Conservation (phyloP, 2,888 invertebrate genomes). For the Drosophila ezoana region DNA sequence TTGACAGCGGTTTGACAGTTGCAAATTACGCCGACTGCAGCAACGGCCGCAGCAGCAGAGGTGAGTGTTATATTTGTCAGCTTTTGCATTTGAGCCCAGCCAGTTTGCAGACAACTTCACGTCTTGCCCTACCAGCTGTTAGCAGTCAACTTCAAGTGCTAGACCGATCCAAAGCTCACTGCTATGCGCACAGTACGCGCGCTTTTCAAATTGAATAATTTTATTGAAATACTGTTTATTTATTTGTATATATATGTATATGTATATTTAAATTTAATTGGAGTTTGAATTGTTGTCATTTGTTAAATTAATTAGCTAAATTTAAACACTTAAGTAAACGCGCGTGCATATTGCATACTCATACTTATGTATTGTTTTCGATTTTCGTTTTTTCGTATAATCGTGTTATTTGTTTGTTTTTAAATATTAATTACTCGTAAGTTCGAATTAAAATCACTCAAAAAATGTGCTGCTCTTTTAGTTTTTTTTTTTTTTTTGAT, state of each 20-base stretch:
- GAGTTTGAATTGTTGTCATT: conserved; percentile 70
- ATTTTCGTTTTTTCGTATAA: conserved; percentile 35
- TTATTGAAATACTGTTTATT: conserved; percentile 5
- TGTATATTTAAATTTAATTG: conserved; percentile 77
- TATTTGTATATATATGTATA: conserved; percentile 70
- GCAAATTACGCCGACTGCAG: conserved; percentile 59
- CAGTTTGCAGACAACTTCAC: neutral
- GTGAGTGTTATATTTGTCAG: conserved; percentile 25
- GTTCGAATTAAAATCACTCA: conserved; percentile 74
- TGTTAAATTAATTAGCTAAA: conserved; percentile 67
- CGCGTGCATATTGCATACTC: conserved; percentile 59
- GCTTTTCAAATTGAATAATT: neutral
- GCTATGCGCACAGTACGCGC: neutral
- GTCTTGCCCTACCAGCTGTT: neutral
- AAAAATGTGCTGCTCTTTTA: conserved; percentile 63
- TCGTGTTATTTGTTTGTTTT: conserved; percentile 28
- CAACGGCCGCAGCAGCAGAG: conserved; percentile 7
- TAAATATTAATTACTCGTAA: conserved; percentile 50
- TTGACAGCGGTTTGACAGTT: conserved; percentile 72
- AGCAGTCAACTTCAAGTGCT: neutral
- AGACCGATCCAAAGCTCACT: neutral
- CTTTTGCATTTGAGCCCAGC: neutral
- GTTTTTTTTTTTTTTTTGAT: conserved; percentile 43
- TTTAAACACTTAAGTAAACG: conserved; percentile 74
- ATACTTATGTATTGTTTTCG: conserved; percentile 33